Evolutionary conservation across 2,797 vertebrate genomes (phyloP).

Genomic region (Lutjanus campechanus): DNA sequence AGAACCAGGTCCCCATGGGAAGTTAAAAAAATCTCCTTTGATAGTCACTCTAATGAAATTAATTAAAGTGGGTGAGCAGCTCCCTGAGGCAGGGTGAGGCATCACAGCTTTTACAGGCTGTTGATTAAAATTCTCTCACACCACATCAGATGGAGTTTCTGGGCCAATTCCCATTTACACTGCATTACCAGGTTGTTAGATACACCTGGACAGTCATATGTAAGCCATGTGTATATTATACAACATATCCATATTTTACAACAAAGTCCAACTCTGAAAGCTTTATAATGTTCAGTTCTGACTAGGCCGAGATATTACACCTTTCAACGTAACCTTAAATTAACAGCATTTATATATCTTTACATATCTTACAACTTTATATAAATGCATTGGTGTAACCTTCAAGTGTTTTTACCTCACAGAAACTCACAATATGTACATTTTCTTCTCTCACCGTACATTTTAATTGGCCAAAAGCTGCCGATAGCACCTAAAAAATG

Average conservation of each 20-base stretch:
- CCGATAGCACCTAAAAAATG: not conserved
- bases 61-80: conserved; percentile 37
- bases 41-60: conserved; percentile 26
- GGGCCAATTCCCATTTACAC: not conserved
- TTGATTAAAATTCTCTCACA: conserved; percentile 33
- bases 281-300: not conserved
- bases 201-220: not conserved
- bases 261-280: not conserved
- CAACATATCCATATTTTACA: not conserved
- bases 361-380: not conserved
- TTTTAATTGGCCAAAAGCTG: not conserved
- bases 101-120: conserved; percentile 9
- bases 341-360: no score
- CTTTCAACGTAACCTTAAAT: no score
- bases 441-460: not conserved
- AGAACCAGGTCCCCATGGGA: not conserved
- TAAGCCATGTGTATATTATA: not conserved
- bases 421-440: not conserved
- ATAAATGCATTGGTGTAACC: not conserved
- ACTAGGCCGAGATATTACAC: no score
- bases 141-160: not conserved
- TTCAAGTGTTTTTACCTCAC: no score
- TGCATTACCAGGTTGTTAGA: not conserved
- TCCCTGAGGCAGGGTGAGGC: conserved; percentile 17
- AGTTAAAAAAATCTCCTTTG: conserved; percentile 15